These are phyloP conservation scores for Varanus salvator DNA, from an alignment of 2,113 vertebrate genomes.

Conservation along the genomic window DNA sequence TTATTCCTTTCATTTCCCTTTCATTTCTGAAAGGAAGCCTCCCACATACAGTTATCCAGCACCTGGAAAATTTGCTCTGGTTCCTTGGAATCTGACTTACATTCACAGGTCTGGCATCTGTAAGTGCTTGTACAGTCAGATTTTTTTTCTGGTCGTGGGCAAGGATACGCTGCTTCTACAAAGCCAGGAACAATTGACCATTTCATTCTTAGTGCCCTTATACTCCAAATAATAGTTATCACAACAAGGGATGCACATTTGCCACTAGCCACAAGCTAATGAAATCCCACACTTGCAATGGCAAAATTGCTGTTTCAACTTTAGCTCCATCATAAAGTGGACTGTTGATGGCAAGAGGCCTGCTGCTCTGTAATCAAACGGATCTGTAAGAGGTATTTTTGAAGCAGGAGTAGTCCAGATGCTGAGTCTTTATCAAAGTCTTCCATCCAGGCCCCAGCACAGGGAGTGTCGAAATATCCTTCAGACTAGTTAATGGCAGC, in stretches of 20 bases:
- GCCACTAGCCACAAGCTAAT: conserved; percentile 23
- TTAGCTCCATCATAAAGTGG: neutral
- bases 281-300: conserved; percentile 31
- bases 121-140: neutral
- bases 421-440: no score
- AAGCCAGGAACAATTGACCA: conserved; percentile 16
- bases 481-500: no score
- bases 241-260: neutral
- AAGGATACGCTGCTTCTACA: neutral
- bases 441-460: no score
- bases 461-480: no score
- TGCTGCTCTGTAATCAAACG: conserved; percentile 20
- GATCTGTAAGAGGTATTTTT: conserved; percentile 1
- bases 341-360: neutral
- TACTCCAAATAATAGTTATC: conserved; percentile 12
- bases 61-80: neutral
- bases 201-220: conserved; percentile 37
- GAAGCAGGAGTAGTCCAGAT: neutral
- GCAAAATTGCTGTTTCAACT: neutral
- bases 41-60: neutral
- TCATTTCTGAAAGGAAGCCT: neutral
- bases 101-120: neutral
- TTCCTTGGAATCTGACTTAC: neutral
- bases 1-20: neutral
- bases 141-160: no score